These are phyloP conservation scores for Lutraria lutraria DNA, from an alignment of 2,888 invertebrate genomes.

Conservation along the genomic window DNA sequence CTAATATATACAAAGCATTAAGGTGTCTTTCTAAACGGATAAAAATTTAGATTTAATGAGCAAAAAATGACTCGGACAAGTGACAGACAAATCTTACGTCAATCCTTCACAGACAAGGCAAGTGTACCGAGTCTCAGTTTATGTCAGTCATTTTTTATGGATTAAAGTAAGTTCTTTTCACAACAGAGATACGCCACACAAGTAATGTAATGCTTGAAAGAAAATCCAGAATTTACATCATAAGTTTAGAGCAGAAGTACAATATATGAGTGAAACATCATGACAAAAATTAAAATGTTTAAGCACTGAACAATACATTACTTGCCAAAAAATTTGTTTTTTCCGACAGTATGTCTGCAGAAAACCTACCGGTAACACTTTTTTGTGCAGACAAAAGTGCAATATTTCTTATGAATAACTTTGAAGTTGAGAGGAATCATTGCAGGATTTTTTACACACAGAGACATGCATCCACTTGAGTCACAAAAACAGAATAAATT, in stretches of 20 bases:
- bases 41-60: neutral
- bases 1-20: neutral
- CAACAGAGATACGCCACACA: neutral
- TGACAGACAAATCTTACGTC: neutral
- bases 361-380: neutral
- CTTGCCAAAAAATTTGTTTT: neutral
- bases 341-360: neutral
- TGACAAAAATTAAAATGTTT: neutral
- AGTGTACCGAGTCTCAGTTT: neutral
- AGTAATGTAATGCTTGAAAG: neutral
- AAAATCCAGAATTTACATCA: neutral
- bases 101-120: neutral
- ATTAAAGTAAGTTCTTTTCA: neutral
- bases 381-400: neutral
- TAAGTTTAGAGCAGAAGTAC: neutral
- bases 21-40: neutral
- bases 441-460: neutral
- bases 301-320: neutral
- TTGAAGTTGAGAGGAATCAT: neutral
- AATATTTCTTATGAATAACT: neutral
- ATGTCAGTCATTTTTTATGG: neutral
- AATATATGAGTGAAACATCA: neutral
- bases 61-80: neutral
- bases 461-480: neutral
- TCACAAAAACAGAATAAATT: neutral